Evolutionary conservation across 2,797 vertebrate genomes (phyloP), one percentile per base, ranked within the genome.

Genomic region (Scleropages formosus): DNA sequence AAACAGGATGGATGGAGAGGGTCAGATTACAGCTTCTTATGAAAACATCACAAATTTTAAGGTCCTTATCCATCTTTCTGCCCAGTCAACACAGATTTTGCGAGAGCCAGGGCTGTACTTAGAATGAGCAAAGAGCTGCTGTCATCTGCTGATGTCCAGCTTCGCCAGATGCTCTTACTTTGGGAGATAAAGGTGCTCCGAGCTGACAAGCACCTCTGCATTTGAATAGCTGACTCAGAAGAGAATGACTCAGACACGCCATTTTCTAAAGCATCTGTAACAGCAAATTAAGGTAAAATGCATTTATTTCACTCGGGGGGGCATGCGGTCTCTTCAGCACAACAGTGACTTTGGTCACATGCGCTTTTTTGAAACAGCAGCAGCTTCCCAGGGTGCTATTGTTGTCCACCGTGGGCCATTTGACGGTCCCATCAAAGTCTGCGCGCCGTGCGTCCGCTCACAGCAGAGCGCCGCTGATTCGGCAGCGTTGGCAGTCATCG

Each of bases 151-250:
- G 39, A 62, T 49, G 31, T 8, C 31, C 59, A 49, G 27, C 56
- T 46, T 39, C 73, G 27, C 8, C 26, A 27, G 27, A 71, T 58
- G 31, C 20, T 63, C 59, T 73, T 61, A 73, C 44, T 63, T 61
- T 20, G 26, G 20, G 18, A 62, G 72, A 73, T 73, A 63, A 73
- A 20, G 39, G 6, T 22, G 59, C 59, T 46, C 20, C 20, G 46
- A 46, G 39, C 20, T 72, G 56, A 61, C 70, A 61, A 22, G 56
- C 9, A 4, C 18, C 56, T 66, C 31, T 44, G 27, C 70, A 31
- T 47, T 44, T 72, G 16, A 61, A 73, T 15, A 6, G 70, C 18
- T 59, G 26, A 20, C 27, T 60, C 69, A 58, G 27, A 20, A 16
- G 53, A 49, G 22, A 7, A 71, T 56, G 49, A 71, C 49, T 71